Base-by-base conservation (phyloP, 2,888 invertebrate species). In the Orchesellides sinensis region DNA sequence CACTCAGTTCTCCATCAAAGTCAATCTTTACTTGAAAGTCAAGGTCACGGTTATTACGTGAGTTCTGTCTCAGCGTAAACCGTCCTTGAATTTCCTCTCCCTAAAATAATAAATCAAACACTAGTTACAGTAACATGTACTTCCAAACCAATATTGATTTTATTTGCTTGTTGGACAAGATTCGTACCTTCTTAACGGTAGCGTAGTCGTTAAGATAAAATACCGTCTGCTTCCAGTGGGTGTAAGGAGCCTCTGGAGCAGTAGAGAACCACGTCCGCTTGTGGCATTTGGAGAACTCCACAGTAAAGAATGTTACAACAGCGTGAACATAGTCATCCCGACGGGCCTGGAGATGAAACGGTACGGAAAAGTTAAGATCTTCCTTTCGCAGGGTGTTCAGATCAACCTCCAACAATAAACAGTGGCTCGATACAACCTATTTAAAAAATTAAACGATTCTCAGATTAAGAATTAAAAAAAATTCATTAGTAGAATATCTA, bases 191-290 rank as follows among this genome's bases (percentile, higher is more conserved):
- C 90, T 98, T 98, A 40, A 97, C 97, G 1, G 99, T 99, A 92
- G 99, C 93, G 89, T 97, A 97, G 89, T 99, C 98, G 89, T 98
- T 96, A 89, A 99, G 94, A 90, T 99, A 99, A 92, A 99, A 99
- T 68, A 99, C 99, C 6, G 96, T 96, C 91, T 98, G 98, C 91
- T 99, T 99, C 99, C 99, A 99, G 91, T 99, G 99, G 23, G 99
- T 99, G 91, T 99, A 99, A 32, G 96, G 96, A 0, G 97, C 95
- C 90, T 99, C 99, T 0, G 99, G 99, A 0, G 97, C 97, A 79
- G 99, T 99, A 89, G 98, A 98, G 91, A 99, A 99, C 25, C 99
- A 98, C 86, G 97, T 96, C 77, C 97, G 93, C 92, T 98, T 99
- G 92, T 99, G 99, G 89, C 98, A 99, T 92, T 98, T 98, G 45